Evolutionary conservation across 2,113 vertebrate species (phyloP).

Genomic region (Oreotrochilus melanogaster): DNA sequence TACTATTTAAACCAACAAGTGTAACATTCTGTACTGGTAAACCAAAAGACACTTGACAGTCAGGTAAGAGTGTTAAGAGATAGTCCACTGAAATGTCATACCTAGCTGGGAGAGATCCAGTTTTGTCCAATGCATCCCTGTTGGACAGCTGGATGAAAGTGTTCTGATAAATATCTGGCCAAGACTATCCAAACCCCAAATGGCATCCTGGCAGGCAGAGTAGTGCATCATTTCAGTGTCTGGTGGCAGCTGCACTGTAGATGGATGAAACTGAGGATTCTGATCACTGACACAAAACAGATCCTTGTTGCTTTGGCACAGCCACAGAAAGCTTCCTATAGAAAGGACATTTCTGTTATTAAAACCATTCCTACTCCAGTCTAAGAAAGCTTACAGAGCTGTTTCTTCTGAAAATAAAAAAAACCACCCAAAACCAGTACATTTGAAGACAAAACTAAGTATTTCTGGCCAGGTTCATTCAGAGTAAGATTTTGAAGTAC

Average conservation of each 20-base stretch:
- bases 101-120: constrained; percentile 97
- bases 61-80: neutral
- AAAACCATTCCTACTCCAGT: neutral
- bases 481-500: neutral
- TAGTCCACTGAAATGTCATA: constrained; percentile 52
- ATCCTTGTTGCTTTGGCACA: constrained; percentile 94
- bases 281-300: constrained; percentile 91
- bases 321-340: constrained; percentile 92
- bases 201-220: constrained; percentile 90
- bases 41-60: neutral
- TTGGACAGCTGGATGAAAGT: constrained; percentile 88
- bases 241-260: constrained; percentile 86
- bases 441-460: neutral
- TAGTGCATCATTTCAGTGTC: constrained; percentile 89
- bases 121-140: constrained; percentile 90
- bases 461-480: neutral
- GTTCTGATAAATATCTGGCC: constrained; percentile 91
- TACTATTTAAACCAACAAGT: neutral
- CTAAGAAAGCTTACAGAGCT: neutral
- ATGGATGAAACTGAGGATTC: constrained; percentile 88
- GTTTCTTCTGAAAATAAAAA: neutral
- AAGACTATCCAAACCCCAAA: constrained; percentile 90
- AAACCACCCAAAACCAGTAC: neutral
- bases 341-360: neutral
- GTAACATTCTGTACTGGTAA: neutral